These are phyloP conservation scores for Drosophila mulleri DNA, from an alignment of 2,888 invertebrate species.

Conservation along the genomic window DNA sequence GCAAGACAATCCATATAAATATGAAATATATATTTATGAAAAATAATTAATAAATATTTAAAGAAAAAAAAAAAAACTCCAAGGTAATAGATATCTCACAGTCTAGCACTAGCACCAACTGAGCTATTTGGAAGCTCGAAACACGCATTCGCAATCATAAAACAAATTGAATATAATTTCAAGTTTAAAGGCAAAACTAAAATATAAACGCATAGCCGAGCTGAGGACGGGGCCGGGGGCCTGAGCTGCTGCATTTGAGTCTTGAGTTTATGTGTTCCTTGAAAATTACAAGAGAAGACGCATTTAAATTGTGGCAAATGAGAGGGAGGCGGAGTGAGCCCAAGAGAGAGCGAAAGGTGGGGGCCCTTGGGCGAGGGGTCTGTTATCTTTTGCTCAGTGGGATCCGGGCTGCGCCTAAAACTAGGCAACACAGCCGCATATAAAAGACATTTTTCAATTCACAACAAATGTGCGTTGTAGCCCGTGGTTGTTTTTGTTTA, in stretches of 20 bases:
- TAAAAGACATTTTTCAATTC: slow-evolving; percentile 61
- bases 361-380: neutral
- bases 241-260: slow-evolving; percentile 28
- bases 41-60: neutral
- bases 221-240: slow-evolving; percentile 15
- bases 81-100: neutral
- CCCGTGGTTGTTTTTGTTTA: slow-evolving; percentile 75
- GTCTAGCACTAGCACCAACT: neutral
- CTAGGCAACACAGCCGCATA: slow-evolving; percentile 58
- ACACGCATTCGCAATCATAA: slow-evolving; percentile 25
- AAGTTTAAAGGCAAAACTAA: slow-evolving; percentile 56
- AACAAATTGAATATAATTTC: slow-evolving; percentile 75
- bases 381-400: slow-evolving; percentile 29
- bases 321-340: neutral
- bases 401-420: slow-evolving; percentile 57
- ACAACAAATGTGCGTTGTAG: slow-evolving; percentile 56
- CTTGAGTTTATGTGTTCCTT: slow-evolving; percentile 21
- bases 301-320: slow-evolving; percentile 69
- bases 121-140: neutral
- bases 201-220: slow-evolving; percentile 30
- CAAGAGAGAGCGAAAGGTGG: neutral
- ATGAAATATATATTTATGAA: too few relatives aligned
- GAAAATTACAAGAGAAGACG: slow-evolving; percentile 63
- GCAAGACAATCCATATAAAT: neutral
- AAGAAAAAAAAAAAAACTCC: neutral